phyloP scores from a whole-genome alignment of 2,888 invertebrate species.

The Drosophila flavopinicola region DNA sequence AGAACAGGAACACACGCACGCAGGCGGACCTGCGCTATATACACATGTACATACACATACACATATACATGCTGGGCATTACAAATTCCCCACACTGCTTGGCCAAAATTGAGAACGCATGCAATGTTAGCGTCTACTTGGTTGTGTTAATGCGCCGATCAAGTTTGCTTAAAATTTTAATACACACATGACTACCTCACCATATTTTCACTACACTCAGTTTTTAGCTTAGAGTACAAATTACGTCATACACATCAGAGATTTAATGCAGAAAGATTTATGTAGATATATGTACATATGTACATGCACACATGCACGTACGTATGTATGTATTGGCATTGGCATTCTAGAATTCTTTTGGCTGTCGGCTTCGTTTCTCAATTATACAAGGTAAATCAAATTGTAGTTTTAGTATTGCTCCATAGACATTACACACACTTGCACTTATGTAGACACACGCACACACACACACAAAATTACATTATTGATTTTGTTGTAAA shows the following conservation, averaged over 20 bases:
- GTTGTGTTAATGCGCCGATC: slow-evolving; percentile 2
- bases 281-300: background rate
- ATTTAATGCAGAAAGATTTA: slow-evolving; percentile 11
- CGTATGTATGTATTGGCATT: slow-evolving; percentile 1
- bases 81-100: slow-evolving; percentile 8
- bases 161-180: slow-evolving; percentile 17
- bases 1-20: background rate
- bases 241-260: slow-evolving; percentile 39
- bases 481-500: slow-evolving; percentile 27
- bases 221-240: slow-evolving; percentile 17
- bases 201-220: background rate
- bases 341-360: slow-evolving; percentile 2
- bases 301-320: background rate
- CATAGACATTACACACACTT: no score
- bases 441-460: background rate
- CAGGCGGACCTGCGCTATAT: slow-evolving; percentile 12
- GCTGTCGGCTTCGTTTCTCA: background rate
- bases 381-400: background rate
- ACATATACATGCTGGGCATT: no score
- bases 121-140: background rate
- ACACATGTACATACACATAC: background rate
- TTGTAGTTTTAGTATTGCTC: background rate
- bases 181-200: slow-evolving; percentile 2
- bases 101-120: slow-evolving; percentile 17
- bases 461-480: background rate